Percentiles rank a stretch among this genome's conserved stretches.
Conservation (phyloP, 2,113 vertebrate species). For the Rhegmatorhina hoffmannsi region DNA sequence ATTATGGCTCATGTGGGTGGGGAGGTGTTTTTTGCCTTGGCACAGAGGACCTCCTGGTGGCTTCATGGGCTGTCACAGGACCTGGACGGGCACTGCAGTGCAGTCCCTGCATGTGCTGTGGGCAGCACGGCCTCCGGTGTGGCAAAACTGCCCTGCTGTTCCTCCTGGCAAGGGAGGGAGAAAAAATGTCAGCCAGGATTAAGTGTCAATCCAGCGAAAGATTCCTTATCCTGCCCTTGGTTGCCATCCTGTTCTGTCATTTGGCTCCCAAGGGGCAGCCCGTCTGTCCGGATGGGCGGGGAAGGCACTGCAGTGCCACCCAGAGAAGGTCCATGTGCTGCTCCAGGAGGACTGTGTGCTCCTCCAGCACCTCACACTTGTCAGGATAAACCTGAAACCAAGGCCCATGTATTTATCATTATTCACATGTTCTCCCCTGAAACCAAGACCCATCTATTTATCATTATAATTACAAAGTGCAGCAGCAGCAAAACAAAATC, state of each 20-base stretch:
- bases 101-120: neutral
- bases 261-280: neutral
- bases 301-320: accelerated
- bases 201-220: neutral
- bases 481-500: neutral
- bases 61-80: neutral
- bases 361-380: accelerated
- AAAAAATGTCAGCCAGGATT: neutral
- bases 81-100: neutral
- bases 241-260: neutral
- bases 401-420: neutral
- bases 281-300: accelerated
- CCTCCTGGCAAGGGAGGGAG: neutral
- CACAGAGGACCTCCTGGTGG: neutral
- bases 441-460: neutral
- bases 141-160: neutral
- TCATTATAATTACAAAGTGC: neutral
- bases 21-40: neutral
- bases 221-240: neutral
- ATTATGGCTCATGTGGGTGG: neutral
- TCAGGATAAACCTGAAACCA: neutral
- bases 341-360: neutral
- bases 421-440: too few relatives aligned
- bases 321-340: neutral
- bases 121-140: neutral